Evolutionary conservation across 2,888 invertebrate species (phyloP).

Genomic region (Harpalus rubripes): DNA sequence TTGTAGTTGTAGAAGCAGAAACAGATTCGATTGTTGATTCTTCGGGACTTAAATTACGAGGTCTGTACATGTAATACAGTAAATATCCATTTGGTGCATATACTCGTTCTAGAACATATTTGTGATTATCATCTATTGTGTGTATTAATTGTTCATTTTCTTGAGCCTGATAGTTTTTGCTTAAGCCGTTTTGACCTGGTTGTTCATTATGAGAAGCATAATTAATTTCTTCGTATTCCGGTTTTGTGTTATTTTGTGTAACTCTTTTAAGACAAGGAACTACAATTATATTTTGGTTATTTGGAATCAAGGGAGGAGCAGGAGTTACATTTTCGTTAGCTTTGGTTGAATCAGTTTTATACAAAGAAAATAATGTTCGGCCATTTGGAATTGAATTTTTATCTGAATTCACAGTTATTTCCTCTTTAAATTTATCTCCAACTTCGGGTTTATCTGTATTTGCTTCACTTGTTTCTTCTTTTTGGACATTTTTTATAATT

Average conservation of each 20-base stretch:
- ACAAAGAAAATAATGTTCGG: conserved; percentile 75
- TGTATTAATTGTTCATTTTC: conserved; percentile 40
- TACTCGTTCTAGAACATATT: conserved; percentile 59
- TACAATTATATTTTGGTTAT: conserved; percentile 55
- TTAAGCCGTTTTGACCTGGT: not conserved
- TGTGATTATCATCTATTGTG: conserved; percentile 11
- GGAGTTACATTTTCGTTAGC: conserved; percentile 21
- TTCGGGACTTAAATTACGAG: conserved; percentile 7
- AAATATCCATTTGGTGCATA: conserved; percentile 56
- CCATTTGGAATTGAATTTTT: conserved; percentile 75
- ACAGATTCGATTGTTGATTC: conserved; percentile 64
- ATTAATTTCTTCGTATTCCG: not conserved
- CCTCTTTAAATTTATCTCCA: conserved; percentile 28
- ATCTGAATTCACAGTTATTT: conserved; percentile 7
- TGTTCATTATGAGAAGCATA: conserved; percentile 21
- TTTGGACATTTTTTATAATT: conserved; percentile 17
- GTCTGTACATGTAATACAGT: conserved; percentile 58
- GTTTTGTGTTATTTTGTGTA: conserved; percentile 3
- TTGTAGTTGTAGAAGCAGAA: conserved; percentile 67
- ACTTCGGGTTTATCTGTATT: conserved; percentile 6
- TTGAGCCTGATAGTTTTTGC: conserved; percentile 12
- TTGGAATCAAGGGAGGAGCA: not conserved
- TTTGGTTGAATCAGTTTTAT: conserved; percentile 64
- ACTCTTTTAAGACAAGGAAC: conserved; percentile 55
- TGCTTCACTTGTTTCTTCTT: conserved; percentile 23